Evolutionary conservation across 2,888 invertebrate genomes (phyloP).

Genomic region (Phoenoteleia sp.): DNA sequence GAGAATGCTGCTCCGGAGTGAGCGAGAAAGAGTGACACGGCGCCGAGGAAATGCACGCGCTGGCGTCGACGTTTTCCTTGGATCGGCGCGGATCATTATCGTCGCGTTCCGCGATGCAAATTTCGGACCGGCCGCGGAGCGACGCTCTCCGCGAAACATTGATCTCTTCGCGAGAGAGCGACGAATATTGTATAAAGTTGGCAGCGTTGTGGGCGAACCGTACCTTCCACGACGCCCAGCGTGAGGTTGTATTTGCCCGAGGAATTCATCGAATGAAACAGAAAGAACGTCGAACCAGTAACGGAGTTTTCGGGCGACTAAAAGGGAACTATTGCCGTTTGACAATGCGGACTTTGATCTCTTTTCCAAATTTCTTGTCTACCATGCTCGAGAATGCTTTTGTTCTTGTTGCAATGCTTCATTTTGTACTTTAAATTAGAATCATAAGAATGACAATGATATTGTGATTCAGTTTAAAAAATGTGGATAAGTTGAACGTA

Average conservation of each 20-base stretch:
- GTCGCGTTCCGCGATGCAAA: constrained; percentile 23
- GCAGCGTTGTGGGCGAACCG: constrained; percentile 66
- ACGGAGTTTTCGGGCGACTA: constrained; percentile 55
- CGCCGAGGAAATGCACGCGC: constrained; percentile 32
- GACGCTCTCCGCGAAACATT: constrained; percentile 55
- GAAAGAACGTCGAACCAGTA: constrained; percentile 68
- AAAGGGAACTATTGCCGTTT: not conserved
- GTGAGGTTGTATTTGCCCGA: constrained; percentile 66
- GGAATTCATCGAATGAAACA: constrained; percentile 72
- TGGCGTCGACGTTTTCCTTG: constrained; percentile 38
- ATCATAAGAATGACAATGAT: too few species aligned
- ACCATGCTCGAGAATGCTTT: too few species aligned
- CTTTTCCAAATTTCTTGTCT: too few species aligned
- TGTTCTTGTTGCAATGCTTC: too few species aligned
- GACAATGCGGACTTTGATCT: not conserved
- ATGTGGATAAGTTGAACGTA: too few species aligned
- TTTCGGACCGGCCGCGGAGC: constrained; percentile 28
- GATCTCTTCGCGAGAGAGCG: constrained; percentile 52
- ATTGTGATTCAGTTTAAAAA: too few species aligned
- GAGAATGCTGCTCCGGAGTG: not conserved
- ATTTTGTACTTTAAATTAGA: too few species aligned
- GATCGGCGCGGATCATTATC: constrained; percentile 16
- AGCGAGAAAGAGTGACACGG: not conserved
- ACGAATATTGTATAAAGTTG: constrained; percentile 64
- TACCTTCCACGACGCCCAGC: constrained; percentile 62